Conservation (phyloP, 2,888 invertebrate species). For the Hirtodrosophila histrioides region DNA sequence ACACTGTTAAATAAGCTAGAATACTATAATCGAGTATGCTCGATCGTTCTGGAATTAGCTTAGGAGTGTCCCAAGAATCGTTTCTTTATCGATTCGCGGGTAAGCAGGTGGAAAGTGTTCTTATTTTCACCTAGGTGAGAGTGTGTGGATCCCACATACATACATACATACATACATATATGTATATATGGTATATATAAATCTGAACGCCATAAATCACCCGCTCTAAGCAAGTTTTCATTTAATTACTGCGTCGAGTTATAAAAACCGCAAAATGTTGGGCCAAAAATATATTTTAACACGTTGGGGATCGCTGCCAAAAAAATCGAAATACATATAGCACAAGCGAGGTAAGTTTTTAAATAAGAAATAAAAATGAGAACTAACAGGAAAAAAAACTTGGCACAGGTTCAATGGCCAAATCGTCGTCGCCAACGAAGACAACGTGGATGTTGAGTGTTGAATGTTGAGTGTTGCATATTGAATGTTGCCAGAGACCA, state of each 20-base stretch:
- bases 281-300: conserved; percentile 58
- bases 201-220: conserved; percentile 37
- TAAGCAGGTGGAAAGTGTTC: not conserved
- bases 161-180: not conserved
- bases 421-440: conserved; percentile 27
- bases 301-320: conserved; percentile 62
- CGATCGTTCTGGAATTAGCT: too few relatives aligned
- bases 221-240: conserved; percentile 28
- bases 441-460: conserved; percentile 5
- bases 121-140: too few relatives aligned
- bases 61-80: too few relatives aligned
- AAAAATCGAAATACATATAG: conserved; percentile 26
- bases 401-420: conserved; percentile 82
- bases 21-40: too few relatives aligned
- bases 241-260: conserved; percentile 43
- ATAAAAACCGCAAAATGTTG: conserved; percentile 63
- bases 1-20: too few relatives aligned
- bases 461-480: conserved; percentile 31
- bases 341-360: conserved; percentile 14
- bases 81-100: too few relatives aligned
- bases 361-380: conserved; percentile 33
- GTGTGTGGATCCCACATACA: too few relatives aligned
- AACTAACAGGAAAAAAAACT: conserved; percentile 56
- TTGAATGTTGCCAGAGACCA: conserved; percentile 40
- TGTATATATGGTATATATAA: not conserved